Evolutionary conservation across 2,888 invertebrate species (phyloP).

Genomic region (Cantharis rustica): DNA sequence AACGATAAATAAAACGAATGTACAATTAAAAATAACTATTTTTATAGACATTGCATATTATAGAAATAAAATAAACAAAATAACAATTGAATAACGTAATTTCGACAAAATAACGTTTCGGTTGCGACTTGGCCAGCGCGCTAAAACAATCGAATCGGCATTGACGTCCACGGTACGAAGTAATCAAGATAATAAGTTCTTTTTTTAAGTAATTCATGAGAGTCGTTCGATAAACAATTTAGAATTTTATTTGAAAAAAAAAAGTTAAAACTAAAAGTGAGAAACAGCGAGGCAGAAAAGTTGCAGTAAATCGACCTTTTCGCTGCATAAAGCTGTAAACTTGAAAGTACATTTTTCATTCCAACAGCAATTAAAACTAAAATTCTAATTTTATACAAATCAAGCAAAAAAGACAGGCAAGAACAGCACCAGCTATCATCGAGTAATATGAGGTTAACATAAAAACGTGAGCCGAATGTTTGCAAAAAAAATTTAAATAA

Average conservation of each 20-base stretch:
- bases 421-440: not conserved
- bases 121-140: not conserved
- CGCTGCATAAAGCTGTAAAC: not conserved
- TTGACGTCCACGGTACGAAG: not conserved
- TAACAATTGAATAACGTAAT: not conserved
- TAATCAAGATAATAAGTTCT: not conserved
- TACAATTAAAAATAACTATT: not conserved
- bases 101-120: not conserved
- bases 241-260: not conserved
- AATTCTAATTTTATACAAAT: not conserved
- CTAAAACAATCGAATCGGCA: not conserved
- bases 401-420: not conserved
- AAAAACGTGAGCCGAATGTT: constrained; percentile 11
- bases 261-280: not conserved
- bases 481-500: constrained; percentile 18
- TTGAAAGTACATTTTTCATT: not conserved
- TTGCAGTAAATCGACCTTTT: not conserved
- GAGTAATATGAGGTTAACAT: not conserved
- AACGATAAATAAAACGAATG: not conserved
- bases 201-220: not conserved
- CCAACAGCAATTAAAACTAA: not conserved
- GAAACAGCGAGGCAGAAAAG: not conserved
- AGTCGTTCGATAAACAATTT: not conserved
- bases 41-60: not conserved
- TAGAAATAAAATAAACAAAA: not conserved